A percentile compares a stretch with the other conserved stretches of the same genome.
Conservation (phyloP, 2,888 invertebrate genomes). For the Pardosa pseudoannulata region DNA sequence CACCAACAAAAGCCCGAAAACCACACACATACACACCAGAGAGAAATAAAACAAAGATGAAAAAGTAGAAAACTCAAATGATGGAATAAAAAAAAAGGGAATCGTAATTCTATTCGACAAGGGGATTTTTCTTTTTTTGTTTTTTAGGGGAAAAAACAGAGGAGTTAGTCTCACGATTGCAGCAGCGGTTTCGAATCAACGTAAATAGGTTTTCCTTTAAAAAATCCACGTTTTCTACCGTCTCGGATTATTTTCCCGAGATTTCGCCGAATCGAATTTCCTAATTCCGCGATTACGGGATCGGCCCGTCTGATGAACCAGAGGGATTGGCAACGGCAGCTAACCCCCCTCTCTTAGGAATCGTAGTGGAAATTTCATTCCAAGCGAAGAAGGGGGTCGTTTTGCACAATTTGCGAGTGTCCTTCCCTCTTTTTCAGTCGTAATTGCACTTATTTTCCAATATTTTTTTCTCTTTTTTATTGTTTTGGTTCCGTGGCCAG, state of each 20-base stretch:
- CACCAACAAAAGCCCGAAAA: neutral
- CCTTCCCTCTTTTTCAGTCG: neutral
- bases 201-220: neutral
- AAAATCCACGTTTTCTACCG: neutral
- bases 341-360: too few species aligned
- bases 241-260: conserved; percentile 8
- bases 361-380: conserved; percentile 36
- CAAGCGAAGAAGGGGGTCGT: conserved; percentile 16
- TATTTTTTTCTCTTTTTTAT: conserved; percentile 13
- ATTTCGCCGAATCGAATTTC: conserved; percentile 51
- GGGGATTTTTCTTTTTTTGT: neutral
- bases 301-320: conserved; percentile 32
- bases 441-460: conserved; percentile 39
- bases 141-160: neutral
- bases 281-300: conserved; percentile 53
- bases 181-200: conserved; percentile 3
- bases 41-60: neutral
- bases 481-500: conserved; percentile 19
- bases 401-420: conserved; percentile 1
- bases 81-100: neutral
- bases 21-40: neutral
- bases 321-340: too few species aligned
- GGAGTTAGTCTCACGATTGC: neutral
- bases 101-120: neutral
- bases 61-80: neutral